These are phyloP conservation scores for Polyommatus icarus DNA, from an alignment of 2,888 invertebrate species.

Conservation along the genomic window DNA sequence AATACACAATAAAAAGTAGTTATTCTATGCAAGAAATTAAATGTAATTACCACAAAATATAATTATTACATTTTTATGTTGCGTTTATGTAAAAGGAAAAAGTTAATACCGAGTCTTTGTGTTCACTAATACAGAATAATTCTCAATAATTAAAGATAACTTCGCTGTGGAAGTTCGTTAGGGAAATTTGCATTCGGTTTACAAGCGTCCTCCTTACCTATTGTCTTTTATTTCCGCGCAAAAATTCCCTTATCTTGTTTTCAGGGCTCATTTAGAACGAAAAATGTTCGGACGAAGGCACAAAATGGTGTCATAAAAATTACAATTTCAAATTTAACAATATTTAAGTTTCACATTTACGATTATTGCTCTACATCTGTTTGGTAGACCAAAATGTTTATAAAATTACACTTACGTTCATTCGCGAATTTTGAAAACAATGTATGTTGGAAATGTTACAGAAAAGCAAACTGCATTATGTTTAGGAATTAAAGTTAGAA, in stretches of 20 bases:
- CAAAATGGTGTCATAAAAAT: constrained; percentile 19
- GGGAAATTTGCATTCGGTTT: constrained; percentile 24
- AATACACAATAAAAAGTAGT: background rate
- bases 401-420: background rate
- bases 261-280: background rate
- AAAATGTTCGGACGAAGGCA: background rate
- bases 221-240: constrained; percentile 18
- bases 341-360: background rate
- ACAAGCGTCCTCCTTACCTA: constrained; percentile 23
- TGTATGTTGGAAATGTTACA: background rate
- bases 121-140: constrained; percentile 30
- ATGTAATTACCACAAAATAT: background rate
- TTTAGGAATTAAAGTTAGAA: too few relatives aligned
- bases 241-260: constrained; percentile 18
- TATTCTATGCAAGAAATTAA: background rate
- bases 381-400: background rate
- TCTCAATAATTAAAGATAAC: constrained; percentile 31
- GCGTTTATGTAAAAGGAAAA: constrained; percentile 18
- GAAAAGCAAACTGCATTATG: background rate
- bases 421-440: background rate
- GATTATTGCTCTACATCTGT: background rate
- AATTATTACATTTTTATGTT: constrained; percentile 2
- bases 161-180: constrained; percentile 27
- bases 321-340: constrained; percentile 9
- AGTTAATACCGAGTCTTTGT: constrained; percentile 20